phyloP scores from a whole-genome alignment of 2,888 invertebrate genomes.

The Idaea biselata region DNA sequence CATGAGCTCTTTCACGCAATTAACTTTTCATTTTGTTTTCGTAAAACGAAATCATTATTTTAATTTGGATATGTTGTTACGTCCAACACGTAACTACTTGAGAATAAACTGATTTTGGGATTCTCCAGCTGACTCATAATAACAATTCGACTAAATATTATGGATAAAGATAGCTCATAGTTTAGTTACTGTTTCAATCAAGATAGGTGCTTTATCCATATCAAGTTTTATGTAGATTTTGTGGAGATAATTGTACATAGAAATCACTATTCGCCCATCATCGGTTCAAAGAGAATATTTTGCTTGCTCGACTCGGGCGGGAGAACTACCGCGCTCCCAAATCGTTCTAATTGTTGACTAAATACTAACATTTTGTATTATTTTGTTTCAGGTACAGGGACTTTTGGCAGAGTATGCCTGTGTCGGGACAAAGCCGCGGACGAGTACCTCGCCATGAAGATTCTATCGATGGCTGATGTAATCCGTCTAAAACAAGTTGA shows the following conservation, averaged over 20 bases:
- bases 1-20: constrained; percentile 33
- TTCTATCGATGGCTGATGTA: constrained; percentile 95
- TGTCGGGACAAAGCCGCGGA: constrained; percentile 91
- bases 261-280: no score
- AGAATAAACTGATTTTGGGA: constrained; percentile 33
- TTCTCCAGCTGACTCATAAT: constrained; percentile 32
- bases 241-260: not conserved
- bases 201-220: not conserved
- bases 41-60: constrained; percentile 28
- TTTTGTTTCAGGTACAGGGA: constrained; percentile 90
- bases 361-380: not conserved
- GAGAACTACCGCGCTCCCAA: no score
- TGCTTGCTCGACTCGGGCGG: no score
- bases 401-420: constrained; percentile 96
- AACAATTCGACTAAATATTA: constrained; percentile 28
- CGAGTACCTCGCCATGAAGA: constrained; percentile 95
- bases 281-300: no score
- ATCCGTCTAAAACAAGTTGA: constrained; percentile 97
- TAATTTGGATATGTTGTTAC: constrained; percentile 27
- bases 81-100: constrained; percentile 13
- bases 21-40: constrained; percentile 41
- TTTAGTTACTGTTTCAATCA: constrained; percentile 11
- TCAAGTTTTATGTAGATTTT: not conserved
- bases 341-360: not conserved
- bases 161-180: constrained; percentile 9